A percentile compares a stretch with the other conserved stretches of the same genome.
phyloP scores from a whole-genome alignment of 2,797 vertebrate genomes.

The Anguilla marmorata region DNA sequence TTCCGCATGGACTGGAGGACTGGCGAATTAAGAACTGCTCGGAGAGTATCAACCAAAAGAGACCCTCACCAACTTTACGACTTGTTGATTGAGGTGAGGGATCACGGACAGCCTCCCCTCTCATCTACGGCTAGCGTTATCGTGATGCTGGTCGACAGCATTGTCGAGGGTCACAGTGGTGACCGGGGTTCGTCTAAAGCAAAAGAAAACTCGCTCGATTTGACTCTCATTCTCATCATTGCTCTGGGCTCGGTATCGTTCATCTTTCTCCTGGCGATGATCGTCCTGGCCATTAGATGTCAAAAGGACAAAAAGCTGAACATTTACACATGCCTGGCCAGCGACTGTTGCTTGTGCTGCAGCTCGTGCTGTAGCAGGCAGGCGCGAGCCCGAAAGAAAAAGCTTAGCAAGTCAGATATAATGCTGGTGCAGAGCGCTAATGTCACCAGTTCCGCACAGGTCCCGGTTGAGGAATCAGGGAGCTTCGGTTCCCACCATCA shows the following conservation, averaged over 20 bases:
- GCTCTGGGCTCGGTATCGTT: constrained; percentile 93
- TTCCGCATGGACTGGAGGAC: constrained; percentile 97
- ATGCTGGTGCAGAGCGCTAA: constrained; percentile 94
- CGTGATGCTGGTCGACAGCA: constrained; percentile 85
- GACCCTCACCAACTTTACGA: constrained; percentile 89
- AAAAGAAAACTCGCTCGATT: constrained; percentile 84
- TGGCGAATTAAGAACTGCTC: constrained; percentile 86
- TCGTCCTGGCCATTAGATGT: constrained; percentile 93
- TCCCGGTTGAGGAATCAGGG: constrained; percentile 86
- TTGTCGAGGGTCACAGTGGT: constrained; percentile 68
- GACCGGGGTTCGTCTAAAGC: constrained; percentile 70
- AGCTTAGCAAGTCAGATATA: constrained; percentile 97
- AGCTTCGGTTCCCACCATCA: constrained; percentile 88
- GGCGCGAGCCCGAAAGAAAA: constrained; percentile 88
- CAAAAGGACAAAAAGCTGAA: constrained; percentile 96
- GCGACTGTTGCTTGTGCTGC: constrained; percentile 87
- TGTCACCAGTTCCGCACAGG: constrained; percentile 74
- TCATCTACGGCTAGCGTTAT: constrained; percentile 88
- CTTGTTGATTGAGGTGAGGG: constrained; percentile 89
- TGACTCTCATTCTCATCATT: constrained; percentile 95
- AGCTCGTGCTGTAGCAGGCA: constrained; percentile 87
- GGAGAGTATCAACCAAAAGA: constrained; percentile 82
- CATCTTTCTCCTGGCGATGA: constrained; percentile 95
- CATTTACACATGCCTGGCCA: constrained; percentile 88
- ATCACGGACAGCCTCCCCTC: constrained; percentile 93